Base-by-base conservation (phyloP, 2,888 invertebrate species). In the Oxystoma pomonae region DNA sequence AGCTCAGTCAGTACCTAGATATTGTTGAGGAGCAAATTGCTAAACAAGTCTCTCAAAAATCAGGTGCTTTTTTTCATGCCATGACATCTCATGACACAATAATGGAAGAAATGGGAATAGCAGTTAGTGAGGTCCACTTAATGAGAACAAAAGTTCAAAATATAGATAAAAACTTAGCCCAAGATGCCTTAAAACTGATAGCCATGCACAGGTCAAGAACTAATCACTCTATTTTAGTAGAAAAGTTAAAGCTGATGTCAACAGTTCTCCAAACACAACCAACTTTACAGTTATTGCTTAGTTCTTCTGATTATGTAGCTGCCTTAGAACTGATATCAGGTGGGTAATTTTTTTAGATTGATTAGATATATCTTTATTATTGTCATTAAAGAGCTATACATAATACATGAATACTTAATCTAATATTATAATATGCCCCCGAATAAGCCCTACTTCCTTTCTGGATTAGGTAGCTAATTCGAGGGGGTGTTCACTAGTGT, bases 191-290 rank as follows among this genome's bases (percentile, higher is more conserved):
- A 67, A 87, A 88, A 72, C 85, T 96, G 71, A 83, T 96, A 71
- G 88, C 87, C 52, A 82, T 87, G 65, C 88, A 88, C 20, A 84
- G 87, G 74, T 85, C 87, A 1, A 83, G 87, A 67, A 82, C 84
- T 55, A 91, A 91, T 77, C 83, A 89, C 63, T 81, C 83, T 58
- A 81, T 85, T 75, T 85, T 90, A 1, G 82, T 89, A 74, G 89
- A 91, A 71, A 87, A 91, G 73, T 81, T 98, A 56, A 94, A 94
- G 76, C 81, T 97, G 63, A 97, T 98, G 90, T 89, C 92, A 5
- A 96, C 96, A 1, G 96, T 98, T 7, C 91, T 97, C 78, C 98
- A 99, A 83, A 98, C 98, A 17, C 99, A 99, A 78, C 94, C 97
- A 1, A 98, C 96, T 80, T 91, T 99, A 74, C 99, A 99, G 78